Evolutionary conservation across 2,888 invertebrate genomes (phyloP).

Genomic region (Psylliodes chrysocephalus): DNA sequence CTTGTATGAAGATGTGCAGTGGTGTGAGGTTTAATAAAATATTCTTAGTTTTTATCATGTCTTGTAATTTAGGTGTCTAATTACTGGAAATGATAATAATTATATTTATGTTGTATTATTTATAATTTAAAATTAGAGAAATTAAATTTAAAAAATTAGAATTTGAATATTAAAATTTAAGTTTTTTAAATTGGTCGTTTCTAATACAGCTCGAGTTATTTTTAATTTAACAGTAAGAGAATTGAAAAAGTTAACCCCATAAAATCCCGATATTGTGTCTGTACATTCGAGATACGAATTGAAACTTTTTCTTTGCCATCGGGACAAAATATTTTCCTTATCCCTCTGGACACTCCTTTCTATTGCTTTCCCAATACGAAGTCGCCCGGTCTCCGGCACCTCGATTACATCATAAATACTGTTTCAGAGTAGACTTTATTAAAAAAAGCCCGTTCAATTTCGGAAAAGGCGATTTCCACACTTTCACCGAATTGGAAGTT

Average conservation of each 20-base stretch:
- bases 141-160: too few species aligned
- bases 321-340: conserved; percentile 60
- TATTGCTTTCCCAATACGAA: conserved; percentile 58
- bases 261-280: conserved; percentile 59
- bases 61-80: too few species aligned
- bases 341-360: conserved; percentile 59
- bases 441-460: conserved; percentile 44
- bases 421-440: conserved; percentile 45
- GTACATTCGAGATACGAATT: conserved; percentile 59
- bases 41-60: too few species aligned
- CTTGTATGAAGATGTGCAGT: too few species aligned
- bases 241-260: conserved; percentile 59
- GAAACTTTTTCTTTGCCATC: conserved; percentile 55
- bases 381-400: conserved; percentile 45
- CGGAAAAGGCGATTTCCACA: conserved; percentile 32
- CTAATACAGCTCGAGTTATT: background rate
- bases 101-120: too few species aligned
- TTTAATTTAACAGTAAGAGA: conserved; percentile 41
- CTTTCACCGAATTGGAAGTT: conserved; percentile 31
- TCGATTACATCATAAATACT: conserved; percentile 55
- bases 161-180: too few species aligned
- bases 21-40: too few species aligned
- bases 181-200: too few species aligned
- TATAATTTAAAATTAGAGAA: too few species aligned
- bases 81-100: too few species aligned